Evolutionary conservation across 30 jellyfish, hydroid and myxozoan species (phyloP), one percentile per base, ranked within the genome.

Genomic region (Chrysaora quinquecirrha): DNA sequence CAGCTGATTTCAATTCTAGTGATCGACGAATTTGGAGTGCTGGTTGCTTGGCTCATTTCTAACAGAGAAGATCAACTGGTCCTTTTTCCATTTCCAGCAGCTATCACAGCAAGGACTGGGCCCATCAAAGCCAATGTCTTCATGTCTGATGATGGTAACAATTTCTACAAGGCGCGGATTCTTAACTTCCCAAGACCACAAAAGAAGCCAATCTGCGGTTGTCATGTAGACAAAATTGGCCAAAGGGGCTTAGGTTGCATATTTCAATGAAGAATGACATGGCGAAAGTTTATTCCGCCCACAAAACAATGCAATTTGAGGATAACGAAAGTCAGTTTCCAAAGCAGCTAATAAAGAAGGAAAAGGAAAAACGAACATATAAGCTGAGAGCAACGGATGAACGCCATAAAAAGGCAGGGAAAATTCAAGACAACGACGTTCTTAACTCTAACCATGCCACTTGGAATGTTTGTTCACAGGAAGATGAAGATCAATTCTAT

Each of bases 41-140:
- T n/a, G n/a, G n/a, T n/a, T n/a, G n/a, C n/a, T n/a, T n/a, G n/a
- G n/a, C n/a, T n/a, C n/a, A n/a, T n/a, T n/a, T n/a, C n/a, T n/a
- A 78, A 78, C 52, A 62, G 71, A 70, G 89, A 62, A 78, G 80
- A 75, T 60, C 76, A 75, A 65, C 87, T 75, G 30, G 87, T 75
- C 24, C 35, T 75, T 14, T 48, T 63, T 35, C 76, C 76, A 20
- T 52, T 75, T 20, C 58, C 63, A 21, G 87, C 68, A 71, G 87
- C 87, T 46, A 75, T 75, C 25, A 76, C 64, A 27, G 76, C 76
- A 60, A 52, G 74, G 58, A 7, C 76, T 11, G 75, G 87, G 38
- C 25, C 74, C 21, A 48, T 75, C n/a, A 32, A 52, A 30, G 52
- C 76, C 76, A 22, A n/a, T 29, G 87, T 75, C 11, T 75, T 72